A percentile compares a stretch with the other conserved stretches of the same genome.
phyloP scores from a whole-genome alignment of 2,797 vertebrate species.

The Gallirallus australis region DNA sequence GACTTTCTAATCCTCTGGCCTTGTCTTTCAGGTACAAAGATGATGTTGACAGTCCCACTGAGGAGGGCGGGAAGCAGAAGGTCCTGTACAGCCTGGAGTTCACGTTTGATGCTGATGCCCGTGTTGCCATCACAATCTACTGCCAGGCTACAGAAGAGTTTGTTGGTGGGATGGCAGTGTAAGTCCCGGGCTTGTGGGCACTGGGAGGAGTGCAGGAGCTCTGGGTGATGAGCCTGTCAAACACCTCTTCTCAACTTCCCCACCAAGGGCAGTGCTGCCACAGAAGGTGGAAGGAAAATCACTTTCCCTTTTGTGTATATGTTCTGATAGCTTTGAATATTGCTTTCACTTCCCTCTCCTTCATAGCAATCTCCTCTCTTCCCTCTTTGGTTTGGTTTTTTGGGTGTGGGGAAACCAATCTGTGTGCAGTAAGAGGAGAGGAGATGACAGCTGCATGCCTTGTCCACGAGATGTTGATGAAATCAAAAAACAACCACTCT shows the following conservation, averaged over 20 bases:
- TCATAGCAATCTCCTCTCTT: background rate
- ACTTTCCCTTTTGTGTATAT: background rate
- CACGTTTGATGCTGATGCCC: conserved; percentile 95
- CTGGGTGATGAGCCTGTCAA: background rate
- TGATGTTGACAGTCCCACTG: conserved; percentile 88
- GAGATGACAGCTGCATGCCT: background rate
- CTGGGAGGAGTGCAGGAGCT: background rate
- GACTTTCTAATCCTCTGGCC: background rate
- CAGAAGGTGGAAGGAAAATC: background rate
- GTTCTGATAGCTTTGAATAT: background rate
- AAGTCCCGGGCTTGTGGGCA: conserved; percentile 70
- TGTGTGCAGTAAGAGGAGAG: background rate
- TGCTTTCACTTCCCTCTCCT: background rate
- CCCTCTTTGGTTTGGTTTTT: background rate
- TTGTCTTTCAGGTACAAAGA: conserved; percentile 90
- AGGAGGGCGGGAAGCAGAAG: conserved; percentile 90
- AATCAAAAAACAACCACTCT: background rate
- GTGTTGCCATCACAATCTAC: conserved; percentile 96
- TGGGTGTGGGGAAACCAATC: background rate
- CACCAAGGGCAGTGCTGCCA: background rate
- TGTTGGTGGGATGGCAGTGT: conserved; percentile 94
- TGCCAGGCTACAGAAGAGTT: conserved; percentile 97
- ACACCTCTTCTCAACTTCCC: background rate
- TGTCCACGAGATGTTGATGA: background rate
- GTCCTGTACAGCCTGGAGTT: conserved; percentile 96